Evolutionary conservation across 2,888 invertebrate species (phyloP), one percentile per base, ranked within the genome.

Genomic region (Drosophila recens): DNA sequence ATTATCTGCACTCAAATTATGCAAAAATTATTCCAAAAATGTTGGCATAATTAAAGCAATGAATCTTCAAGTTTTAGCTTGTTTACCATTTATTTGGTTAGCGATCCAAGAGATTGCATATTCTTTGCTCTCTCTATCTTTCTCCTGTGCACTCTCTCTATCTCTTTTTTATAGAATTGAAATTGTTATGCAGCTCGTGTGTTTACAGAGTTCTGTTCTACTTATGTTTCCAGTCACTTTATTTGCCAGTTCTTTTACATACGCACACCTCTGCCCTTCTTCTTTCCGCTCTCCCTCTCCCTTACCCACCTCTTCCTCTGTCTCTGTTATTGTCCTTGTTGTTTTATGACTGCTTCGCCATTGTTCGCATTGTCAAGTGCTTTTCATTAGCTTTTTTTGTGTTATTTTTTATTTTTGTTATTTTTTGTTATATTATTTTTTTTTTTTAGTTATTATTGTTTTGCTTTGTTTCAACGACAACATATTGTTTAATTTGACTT

Each of bases 311-410:
- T 8, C 30, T 30, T 30, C 8, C 30, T 30, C 30, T 30, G 11
- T 3, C 3, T 6, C 11, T 40, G 27, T 34, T 20, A 15, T 43
- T 45, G 45, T 46, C 23, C 15, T 40, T 61, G 40, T 51, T 45
- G 45, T 36, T 69, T 73, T 79, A 64, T 70, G 65, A 73, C 73
- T 65, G 59, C 72, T 64, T 59, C 70, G 67, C 38, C 53, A 73
- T 79, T 80, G 74, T 79, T 76, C 64, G 80, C 72, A 63, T 63
- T 79, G 80, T 79, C 74, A 79, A 80, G 67, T 77, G 77, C 61
- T 70, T 79, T 79, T 68, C 61, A 70, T 68, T 77, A 68, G 76
- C 53, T 58, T 72, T 67, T 75, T 71, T 73, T 64, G 43, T 68
- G 30, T 48, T 66, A 38, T 48, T 53, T 73, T 30, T 30, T 30